Percentiles rank a stretch among this genome's conserved stretches.
These are phyloP conservation scores for Charaxes varanes DNA, from an alignment of 1,140 invertebrate species.

Conservation along the genomic window DNA sequence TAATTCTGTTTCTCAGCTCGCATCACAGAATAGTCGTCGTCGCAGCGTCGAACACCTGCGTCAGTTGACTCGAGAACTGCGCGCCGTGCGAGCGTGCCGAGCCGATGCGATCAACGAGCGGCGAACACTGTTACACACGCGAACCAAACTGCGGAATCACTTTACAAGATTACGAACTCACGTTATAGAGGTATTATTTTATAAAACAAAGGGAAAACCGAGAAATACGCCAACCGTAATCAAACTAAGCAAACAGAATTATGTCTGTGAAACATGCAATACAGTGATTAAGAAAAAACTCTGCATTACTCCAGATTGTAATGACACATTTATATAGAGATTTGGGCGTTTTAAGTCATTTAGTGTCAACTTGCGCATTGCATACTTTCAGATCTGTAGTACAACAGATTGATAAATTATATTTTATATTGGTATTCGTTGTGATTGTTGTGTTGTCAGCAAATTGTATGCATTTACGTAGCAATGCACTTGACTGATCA, in stretches of 20 bases:
- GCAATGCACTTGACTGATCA: too few relatives aligned
- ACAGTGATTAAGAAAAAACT: constrained; percentile 2
- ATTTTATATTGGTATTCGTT: too few relatives aligned
- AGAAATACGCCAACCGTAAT: neutral
- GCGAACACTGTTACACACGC: constrained; percentile 22
- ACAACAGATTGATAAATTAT: too few relatives aligned
- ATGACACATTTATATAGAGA: too few relatives aligned
- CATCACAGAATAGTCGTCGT: constrained; percentile 56
- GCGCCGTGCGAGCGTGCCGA: constrained; percentile 40
- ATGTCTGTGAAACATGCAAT: neutral
- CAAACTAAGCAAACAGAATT: neutral
- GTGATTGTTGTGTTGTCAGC: too few relatives aligned
- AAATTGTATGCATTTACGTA: too few relatives aligned
- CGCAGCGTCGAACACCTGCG: constrained; percentile 52
- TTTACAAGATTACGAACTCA: constrained; percentile 30
- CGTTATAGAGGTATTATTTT: constrained; percentile 37
- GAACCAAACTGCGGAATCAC: constrained; percentile 23
- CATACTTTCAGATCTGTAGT: too few relatives aligned
- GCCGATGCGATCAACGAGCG: constrained; percentile 41
- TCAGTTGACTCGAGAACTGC: constrained; percentile 42
- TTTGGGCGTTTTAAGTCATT: too few relatives aligned
- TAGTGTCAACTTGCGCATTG: too few relatives aligned
- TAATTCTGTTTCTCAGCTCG: constrained; percentile 37
- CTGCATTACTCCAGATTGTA: too few relatives aligned
- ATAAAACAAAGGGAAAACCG: too few relatives aligned